Percentiles rank a stretch among this genome's conserved stretches.
These are phyloP conservation scores for Podilymbus podiceps DNA, from an alignment of 2,113 vertebrate genomes.

Conservation along the genomic window DNA sequence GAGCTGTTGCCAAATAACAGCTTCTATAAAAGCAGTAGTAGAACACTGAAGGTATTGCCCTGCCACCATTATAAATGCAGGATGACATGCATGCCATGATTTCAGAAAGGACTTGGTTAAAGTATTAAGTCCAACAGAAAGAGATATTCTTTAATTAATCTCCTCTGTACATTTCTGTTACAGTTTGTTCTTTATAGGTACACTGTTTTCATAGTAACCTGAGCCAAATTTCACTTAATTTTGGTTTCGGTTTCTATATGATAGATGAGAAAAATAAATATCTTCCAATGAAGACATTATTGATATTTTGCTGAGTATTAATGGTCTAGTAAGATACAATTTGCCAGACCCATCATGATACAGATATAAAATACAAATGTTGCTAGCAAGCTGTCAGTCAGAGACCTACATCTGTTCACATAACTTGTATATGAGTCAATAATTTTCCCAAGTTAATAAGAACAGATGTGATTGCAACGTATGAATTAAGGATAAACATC, in stretches of 20 bases:
- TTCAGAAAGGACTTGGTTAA: background rate
- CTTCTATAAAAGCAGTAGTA: background rate
- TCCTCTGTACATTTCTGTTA: background rate
- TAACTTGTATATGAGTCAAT: background rate
- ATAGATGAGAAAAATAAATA: background rate
- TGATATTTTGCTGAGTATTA: conserved; percentile 17
- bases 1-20: background rate
- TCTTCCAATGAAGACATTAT: background rate
- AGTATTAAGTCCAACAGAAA: background rate
- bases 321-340: background rate
- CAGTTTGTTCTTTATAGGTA: background rate
- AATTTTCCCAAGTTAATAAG: background rate
- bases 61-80: background rate
- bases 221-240: background rate
- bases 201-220: background rate
- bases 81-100: background rate
- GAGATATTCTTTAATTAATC: background rate
- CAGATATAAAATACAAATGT: background rate
- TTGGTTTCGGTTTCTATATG: background rate
- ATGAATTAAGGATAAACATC: background rate
- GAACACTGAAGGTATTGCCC: background rate
- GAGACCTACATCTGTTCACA: background rate
- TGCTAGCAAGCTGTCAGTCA: background rate
- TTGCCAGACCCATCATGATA: background rate
- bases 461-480: background rate